Conservation (phyloP, 2,888 invertebrate species). For the Lamellibrachia columna region DNA sequence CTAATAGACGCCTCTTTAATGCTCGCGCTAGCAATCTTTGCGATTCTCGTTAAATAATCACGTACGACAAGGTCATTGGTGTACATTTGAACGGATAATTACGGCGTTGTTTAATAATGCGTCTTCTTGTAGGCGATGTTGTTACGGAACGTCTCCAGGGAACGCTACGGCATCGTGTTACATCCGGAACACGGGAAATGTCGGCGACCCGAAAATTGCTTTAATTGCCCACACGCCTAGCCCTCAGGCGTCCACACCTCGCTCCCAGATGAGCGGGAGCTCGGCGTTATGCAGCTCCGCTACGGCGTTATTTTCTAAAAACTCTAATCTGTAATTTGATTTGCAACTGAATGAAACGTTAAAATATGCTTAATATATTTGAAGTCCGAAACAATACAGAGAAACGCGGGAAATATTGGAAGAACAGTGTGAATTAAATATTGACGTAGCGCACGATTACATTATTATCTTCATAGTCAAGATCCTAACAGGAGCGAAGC, state of each 20-base stretch:
- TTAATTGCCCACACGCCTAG: background rate
- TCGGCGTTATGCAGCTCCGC: too few species aligned
- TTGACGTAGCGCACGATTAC: background rate
- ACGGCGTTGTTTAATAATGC: background rate
- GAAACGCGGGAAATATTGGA: background rate
- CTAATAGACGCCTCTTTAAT: background rate
- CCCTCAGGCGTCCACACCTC: background rate
- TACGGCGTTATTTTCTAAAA: background rate
- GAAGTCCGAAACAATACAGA: background rate
- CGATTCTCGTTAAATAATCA: background rate
- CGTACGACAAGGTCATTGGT: background rate
- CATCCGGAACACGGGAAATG: constrained; percentile 12
- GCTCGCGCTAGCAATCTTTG: background rate
- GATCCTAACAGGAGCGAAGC: background rate
- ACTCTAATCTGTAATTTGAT: background rate
- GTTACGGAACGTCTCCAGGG: background rate
- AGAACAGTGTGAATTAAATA: background rate
- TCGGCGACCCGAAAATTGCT: constrained; percentile 1
- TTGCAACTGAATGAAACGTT: background rate
- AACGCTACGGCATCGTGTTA: background rate
- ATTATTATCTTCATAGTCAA: background rate
- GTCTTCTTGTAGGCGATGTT: background rate
- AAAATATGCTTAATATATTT: background rate
- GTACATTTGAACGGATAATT: background rate
- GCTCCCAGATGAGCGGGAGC: background rate